These are phyloP conservation scores for Cnemophilus loriae DNA, from an alignment of 2,113 vertebrate genomes.

Conservation along the genomic window DNA sequence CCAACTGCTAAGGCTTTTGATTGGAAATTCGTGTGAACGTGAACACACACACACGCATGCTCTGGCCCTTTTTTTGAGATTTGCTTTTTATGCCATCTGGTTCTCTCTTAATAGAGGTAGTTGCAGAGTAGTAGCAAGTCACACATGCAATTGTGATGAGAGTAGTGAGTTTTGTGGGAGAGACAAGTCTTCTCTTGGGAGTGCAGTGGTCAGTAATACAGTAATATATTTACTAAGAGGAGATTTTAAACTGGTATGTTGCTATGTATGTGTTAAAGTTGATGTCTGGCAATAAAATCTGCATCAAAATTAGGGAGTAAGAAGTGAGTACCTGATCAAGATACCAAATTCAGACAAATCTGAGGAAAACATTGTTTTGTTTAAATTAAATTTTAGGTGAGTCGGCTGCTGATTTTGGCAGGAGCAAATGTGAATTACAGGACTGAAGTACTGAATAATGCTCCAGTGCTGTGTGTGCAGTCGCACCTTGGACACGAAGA, in stretches of 20 bases:
- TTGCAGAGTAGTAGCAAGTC: background rate
- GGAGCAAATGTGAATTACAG: constrained; percentile 96
- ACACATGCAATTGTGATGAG: background rate
- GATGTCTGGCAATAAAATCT: background rate
- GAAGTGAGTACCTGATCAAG: background rate
- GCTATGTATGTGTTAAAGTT: background rate
- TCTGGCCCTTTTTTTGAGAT: background rate
- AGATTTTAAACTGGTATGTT: background rate
- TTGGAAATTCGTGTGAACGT: rapidly evolving
- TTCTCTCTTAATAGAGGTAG: background rate
- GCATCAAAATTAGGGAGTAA: background rate
- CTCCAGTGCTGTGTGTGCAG: constrained; percentile 91
- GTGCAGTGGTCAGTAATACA: background rate
- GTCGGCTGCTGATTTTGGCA: constrained; percentile 91
- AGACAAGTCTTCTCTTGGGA: background rate
- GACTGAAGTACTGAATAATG: constrained; percentile 92
- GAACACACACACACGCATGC: rapidly evolving
- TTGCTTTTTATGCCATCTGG: background rate
- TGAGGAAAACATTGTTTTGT: background rate
- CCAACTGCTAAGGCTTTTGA: background rate
- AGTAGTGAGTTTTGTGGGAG: background rate
- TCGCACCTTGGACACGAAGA: constrained; percentile 94
- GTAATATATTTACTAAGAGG: background rate
- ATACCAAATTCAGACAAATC: background rate
- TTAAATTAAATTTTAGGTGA: constrained; percentile 79